Conservation (phyloP, 2,797 vertebrate genomes). For the Pseudochirops corinnae region DNA sequence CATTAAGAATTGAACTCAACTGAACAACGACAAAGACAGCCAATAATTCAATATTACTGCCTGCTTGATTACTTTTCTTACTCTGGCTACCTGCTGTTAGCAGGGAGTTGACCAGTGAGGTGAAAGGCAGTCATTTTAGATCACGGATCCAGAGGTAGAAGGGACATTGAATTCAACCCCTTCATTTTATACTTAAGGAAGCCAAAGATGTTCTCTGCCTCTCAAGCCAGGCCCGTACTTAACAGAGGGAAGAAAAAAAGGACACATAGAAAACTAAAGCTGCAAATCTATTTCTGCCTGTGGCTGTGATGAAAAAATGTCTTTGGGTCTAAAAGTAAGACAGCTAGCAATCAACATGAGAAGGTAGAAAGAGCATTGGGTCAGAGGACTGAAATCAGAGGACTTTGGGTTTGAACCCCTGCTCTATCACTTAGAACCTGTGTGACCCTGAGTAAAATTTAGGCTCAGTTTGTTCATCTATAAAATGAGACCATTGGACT, state of each 20-base stretch:
- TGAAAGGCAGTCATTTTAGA: not conserved
- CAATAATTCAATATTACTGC: not conserved
- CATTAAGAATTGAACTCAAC: not conserved
- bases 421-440: accelerated
- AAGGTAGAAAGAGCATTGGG: constrained; percentile 5
- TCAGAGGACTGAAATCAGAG: not conserved
- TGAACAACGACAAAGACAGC: not conserved
- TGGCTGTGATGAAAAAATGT: constrained; percentile 16
- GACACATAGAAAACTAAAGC: not conserved
- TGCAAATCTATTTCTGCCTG: constrained; percentile 26
- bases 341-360: not conserved
- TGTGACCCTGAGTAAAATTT: not conserved
- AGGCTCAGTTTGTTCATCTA: not conserved
- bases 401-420: not conserved
- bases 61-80: not conserved
- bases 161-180: not conserved
- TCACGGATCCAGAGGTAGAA: not conserved
- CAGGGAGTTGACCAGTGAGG: not conserved
- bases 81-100: not conserved
- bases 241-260: not conserved
- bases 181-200: not conserved
- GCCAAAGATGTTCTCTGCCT: not conserved
- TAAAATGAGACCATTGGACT: not conserved
- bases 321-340: not conserved
- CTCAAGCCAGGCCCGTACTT: not conserved